Percentiles rank a stretch among this genome's conserved stretches.
These are phyloP conservation scores for Sisyra terminalis DNA, from an alignment of 2,888 invertebrate species.

Conservation along the genomic window DNA sequence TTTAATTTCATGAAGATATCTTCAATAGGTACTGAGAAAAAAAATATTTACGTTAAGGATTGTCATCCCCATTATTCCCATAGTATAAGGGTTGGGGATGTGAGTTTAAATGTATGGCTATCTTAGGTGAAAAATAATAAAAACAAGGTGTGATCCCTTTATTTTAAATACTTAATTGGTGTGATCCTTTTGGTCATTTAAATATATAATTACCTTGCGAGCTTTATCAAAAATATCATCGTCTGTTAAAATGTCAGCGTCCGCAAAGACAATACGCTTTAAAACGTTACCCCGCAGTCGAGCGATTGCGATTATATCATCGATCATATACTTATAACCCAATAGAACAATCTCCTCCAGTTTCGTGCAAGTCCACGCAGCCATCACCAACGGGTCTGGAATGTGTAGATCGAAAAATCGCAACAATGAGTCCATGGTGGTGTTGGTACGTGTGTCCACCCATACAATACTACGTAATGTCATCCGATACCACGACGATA, in stretches of 20 bases:
- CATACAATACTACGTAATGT: constrained; percentile 40
- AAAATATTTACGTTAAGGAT: too few relatives aligned
- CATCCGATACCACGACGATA: constrained; percentile 32
- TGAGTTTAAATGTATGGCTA: too few relatives aligned
- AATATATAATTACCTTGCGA: too few relatives aligned
- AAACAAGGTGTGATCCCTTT: too few relatives aligned
- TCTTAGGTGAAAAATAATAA: too few relatives aligned
- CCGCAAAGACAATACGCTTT: constrained; percentile 37
- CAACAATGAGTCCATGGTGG: neutral
- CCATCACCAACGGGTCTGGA: constrained; percentile 44
- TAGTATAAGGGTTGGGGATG: too few relatives aligned
- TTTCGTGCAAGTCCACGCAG: constrained; percentile 45
- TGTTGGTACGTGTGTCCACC: constrained; percentile 33
- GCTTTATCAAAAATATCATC: too few relatives aligned
- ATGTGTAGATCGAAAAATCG: constrained; percentile 14
- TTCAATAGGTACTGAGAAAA: too few relatives aligned
- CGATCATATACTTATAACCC: constrained; percentile 41
- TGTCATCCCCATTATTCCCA: too few relatives aligned
- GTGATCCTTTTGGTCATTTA: too few relatives aligned
- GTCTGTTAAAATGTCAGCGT: constrained; percentile 25
- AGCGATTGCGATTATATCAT: constrained; percentile 46
- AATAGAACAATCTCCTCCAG: constrained; percentile 38
- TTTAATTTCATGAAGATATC: too few relatives aligned
- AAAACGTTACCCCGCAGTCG: constrained; percentile 38
- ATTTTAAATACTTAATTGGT: too few relatives aligned